These are phyloP conservation scores for Agrilus biguttatus DNA, from an alignment of 2,888 invertebrate species.

Conservation along the genomic window DNA sequence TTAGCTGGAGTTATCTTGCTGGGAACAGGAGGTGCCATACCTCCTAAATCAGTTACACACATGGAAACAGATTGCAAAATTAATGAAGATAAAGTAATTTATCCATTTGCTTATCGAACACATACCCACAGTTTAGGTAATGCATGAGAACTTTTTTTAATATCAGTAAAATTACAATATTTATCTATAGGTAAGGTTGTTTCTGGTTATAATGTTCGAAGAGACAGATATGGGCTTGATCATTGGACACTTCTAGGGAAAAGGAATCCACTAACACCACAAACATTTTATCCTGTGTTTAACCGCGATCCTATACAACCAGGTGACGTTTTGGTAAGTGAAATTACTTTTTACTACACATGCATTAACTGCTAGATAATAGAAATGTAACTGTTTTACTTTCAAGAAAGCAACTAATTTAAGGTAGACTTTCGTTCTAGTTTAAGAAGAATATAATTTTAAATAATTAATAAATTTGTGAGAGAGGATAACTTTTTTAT, in stretches of 20 bases:
- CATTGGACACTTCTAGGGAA: constrained; percentile 76
- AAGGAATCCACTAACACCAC: constrained; percentile 72
- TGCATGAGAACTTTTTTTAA: neutral
- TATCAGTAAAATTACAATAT: neutral
- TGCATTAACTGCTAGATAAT: too few relatives aligned
- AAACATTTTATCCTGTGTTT: constrained; percentile 85
- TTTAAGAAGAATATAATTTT: too few relatives aligned
- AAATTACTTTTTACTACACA: neutral
- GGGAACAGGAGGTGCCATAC: constrained; percentile 73
- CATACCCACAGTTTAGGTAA: constrained; percentile 83
- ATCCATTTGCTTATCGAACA: constrained; percentile 91
- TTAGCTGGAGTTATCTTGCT: constrained; percentile 83
- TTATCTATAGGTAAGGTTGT: constrained; percentile 54
- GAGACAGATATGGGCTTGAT: constrained; percentile 40
- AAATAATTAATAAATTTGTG: too few relatives aligned
- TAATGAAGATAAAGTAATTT: constrained; percentile 63
- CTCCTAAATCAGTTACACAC: constrained; percentile 52
- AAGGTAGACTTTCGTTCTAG: too few relatives aligned
- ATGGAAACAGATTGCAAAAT: constrained; percentile 87
- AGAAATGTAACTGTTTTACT: too few relatives aligned
- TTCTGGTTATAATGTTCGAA: constrained; percentile 61
- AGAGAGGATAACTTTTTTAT: too few relatives aligned
- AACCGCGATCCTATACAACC: constrained; percentile 44
- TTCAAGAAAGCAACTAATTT: too few relatives aligned
- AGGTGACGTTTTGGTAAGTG: constrained; percentile 53